phyloP scores from a whole-genome alignment of 2,113 vertebrate species.

The Xiphias gladius region DNA sequence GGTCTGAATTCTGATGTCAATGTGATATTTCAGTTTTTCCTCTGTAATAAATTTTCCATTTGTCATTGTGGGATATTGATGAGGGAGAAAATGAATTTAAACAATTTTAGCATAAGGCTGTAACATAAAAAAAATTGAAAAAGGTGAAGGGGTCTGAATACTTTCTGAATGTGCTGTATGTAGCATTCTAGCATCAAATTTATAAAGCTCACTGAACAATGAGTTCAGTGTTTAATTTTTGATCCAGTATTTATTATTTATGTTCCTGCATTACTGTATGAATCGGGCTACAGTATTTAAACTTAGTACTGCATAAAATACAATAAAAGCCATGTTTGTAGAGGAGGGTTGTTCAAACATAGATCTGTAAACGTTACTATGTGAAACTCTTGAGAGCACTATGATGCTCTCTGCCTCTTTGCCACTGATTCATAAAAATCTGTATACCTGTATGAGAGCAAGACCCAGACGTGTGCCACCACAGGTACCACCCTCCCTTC shows the following conservation, averaged over 20 bases:
- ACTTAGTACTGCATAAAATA: neutral
- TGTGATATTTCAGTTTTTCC: too few relatives aligned
- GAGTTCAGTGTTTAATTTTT: slow-evolving; percentile 27
- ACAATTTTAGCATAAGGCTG: too few relatives aligned
- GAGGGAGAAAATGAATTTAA: too few relatives aligned
- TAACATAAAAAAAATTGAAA: too few relatives aligned
- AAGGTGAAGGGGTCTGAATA: too few relatives aligned
- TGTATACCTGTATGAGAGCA: neutral
- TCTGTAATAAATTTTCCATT: too few relatives aligned
- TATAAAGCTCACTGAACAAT: slow-evolving; percentile 19
- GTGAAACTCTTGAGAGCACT: neutral
- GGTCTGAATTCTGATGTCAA: too few relatives aligned
- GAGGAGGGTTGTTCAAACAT: neutral
- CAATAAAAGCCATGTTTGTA: neutral
- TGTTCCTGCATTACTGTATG: neutral
- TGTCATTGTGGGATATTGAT: neutral
- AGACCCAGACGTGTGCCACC: neutral
- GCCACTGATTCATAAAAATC: neutral
- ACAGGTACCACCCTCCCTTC: neutral
- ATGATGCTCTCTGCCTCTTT: neutral
- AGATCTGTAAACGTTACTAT: neutral
- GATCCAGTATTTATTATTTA: slow-evolving; percentile 34
- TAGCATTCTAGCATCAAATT: neutral
- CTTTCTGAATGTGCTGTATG: neutral
- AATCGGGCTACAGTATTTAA: neutral